A percentile compares a stretch with the other conserved stretches of the same genome.
These are phyloP conservation scores for Coptotermes formosanus DNA, from an alignment of 1,140 invertebrate species.

Conservation along the genomic window DNA sequence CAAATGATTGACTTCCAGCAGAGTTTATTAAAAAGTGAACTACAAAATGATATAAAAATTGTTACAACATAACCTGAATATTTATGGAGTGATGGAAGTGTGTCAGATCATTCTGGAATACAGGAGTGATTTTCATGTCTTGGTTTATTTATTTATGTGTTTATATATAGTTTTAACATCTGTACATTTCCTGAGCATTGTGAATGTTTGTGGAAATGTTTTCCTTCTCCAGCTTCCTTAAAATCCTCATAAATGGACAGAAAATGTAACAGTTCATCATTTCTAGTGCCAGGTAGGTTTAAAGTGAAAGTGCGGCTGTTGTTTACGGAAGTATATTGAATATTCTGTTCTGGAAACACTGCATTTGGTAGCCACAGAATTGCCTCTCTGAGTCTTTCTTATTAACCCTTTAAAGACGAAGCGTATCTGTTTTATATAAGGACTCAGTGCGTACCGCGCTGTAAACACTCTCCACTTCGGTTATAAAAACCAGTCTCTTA, in stretches of 20 bases:
- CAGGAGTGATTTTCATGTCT: not conserved
- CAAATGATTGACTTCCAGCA: not conserved
- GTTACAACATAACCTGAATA: not conserved
- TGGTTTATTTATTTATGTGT: not conserved
- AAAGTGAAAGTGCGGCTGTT: too few relatives aligned
- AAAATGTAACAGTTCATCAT: too few relatives aligned
- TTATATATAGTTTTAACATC: not conserved
- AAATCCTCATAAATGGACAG: not conserved
- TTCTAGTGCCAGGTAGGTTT: too few relatives aligned
- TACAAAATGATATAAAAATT: slow-evolving; percentile 11
- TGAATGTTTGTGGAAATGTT: not conserved
- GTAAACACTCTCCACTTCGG: too few relatives aligned
- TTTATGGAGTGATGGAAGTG: not conserved
- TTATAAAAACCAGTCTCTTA: too few relatives aligned
- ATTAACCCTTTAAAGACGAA: too few relatives aligned
- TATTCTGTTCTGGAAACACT: too few relatives aligned
- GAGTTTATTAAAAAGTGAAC: slow-evolving; percentile 15
- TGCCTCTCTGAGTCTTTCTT: too few relatives aligned
- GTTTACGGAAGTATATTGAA: too few relatives aligned
- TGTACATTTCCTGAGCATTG: not conserved
- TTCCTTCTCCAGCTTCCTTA: not conserved
- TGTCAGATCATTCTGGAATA: slow-evolving; percentile 14
- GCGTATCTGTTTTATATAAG: too few relatives aligned
- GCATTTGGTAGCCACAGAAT: too few relatives aligned
- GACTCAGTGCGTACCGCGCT: too few relatives aligned